These are phyloP conservation scores for Diplodus puntazzo DNA, from an alignment of 2,797 vertebrate genomes.

Conservation along the genomic window DNA sequence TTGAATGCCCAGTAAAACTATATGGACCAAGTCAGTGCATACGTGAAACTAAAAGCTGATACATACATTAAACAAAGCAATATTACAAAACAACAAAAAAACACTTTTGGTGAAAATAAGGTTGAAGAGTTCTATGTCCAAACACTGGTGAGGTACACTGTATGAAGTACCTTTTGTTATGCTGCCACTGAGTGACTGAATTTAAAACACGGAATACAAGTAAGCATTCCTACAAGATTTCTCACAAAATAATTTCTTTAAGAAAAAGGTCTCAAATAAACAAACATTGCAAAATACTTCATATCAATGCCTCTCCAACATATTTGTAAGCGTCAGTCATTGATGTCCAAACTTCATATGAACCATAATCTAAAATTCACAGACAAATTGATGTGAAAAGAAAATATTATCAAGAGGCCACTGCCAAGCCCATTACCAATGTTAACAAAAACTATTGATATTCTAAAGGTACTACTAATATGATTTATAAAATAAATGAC, in stretches of 20 bases:
- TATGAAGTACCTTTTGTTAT: not conserved
- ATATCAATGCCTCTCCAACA: slow-evolving; percentile 20
- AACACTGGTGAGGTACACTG: not conserved
- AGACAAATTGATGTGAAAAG: slow-evolving; percentile 30
- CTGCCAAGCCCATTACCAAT: slow-evolving; percentile 1
- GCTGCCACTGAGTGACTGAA: not conserved
- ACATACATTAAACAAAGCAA: not conserved
- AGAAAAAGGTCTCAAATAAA: slow-evolving; percentile 12
- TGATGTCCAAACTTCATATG: slow-evolving; percentile 20
- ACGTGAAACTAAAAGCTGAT: not conserved
- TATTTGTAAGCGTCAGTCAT: slow-evolving; percentile 12
- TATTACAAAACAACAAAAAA: not conserved
- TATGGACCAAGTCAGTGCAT: not conserved
- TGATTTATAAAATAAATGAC: not conserved
- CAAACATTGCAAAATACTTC: slow-evolving; percentile 32
- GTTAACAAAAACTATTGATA: not conserved
- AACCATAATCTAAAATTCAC: slow-evolving; percentile 45
- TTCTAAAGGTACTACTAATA: not conserved
- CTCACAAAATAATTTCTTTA: not conserved
- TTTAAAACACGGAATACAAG: not conserved
- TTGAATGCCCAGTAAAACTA: not conserved
- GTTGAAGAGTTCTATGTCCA: not conserved
- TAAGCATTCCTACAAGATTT: not conserved
- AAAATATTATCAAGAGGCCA: slow-evolving; percentile 34
- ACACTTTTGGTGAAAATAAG: not conserved